A percentile compares a stretch with the other conserved stretches of the same genome.
These are phyloP conservation scores for Plecturocebus donacophilus DNA, from an alignment of 2,113 vertebrate genomes.

Conservation along the genomic window DNA sequence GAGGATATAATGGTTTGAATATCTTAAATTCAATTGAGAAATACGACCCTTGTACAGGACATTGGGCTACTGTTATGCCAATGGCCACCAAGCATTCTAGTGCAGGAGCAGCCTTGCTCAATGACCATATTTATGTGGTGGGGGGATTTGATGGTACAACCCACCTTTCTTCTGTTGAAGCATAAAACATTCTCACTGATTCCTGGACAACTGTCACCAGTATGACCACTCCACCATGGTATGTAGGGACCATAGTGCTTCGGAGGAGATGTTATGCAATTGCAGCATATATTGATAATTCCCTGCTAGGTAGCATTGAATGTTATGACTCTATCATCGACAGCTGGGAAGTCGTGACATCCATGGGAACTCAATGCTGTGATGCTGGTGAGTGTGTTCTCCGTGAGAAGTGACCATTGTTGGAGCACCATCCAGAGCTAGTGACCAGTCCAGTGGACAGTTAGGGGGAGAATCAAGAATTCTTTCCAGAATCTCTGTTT, in stretches of 20 bases:
- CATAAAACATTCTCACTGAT: constrained; percentile 97
- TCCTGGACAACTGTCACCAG: constrained; percentile 97
- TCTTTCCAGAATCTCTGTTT: constrained; percentile 80
- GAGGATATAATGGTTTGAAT: constrained; percentile 97
- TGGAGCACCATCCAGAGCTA: constrained; percentile 65
- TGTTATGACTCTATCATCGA: constrained; percentile 98
- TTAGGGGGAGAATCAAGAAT: constrained; percentile 55
- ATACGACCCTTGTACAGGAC: constrained; percentile 97
- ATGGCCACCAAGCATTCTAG: constrained; percentile 98
- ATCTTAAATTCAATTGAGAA: constrained; percentile 98
- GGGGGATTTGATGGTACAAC: constrained; percentile 97
- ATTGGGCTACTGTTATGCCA: constrained; percentile 98
- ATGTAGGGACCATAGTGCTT: constrained; percentile 96
- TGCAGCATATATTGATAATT: constrained; percentile 97
- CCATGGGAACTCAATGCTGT: constrained; percentile 98
- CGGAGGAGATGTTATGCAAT: constrained; percentile 96
- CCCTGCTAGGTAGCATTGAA: constrained; percentile 97
- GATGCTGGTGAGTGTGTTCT: constrained; percentile 98
- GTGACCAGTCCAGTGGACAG: constrained; percentile 22
- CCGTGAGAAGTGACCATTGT: constrained; percentile 92
- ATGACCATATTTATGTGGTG: constrained; percentile 98
- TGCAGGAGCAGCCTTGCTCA: constrained; percentile 96
- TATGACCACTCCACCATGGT: constrained; percentile 98
- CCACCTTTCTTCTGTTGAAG: constrained; percentile 96
- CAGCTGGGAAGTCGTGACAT: constrained; percentile 98